Percentiles rank a stretch among this genome's conserved stretches.
These are phyloP conservation scores for Bagarius yarrelli DNA, from an alignment of 2,113 vertebrate genomes.

Conservation along the genomic window DNA sequence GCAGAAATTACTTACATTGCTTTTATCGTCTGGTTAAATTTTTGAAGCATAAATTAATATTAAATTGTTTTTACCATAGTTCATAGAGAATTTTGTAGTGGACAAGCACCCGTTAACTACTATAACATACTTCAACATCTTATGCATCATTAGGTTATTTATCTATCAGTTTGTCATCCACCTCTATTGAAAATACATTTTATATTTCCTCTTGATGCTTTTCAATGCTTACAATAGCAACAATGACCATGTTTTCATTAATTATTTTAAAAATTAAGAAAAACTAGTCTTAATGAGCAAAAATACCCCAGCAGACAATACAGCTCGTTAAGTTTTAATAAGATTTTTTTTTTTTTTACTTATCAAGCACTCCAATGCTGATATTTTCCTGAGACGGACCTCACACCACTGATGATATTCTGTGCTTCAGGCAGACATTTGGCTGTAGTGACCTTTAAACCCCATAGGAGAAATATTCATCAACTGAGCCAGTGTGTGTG, in stretches of 20 bases:
- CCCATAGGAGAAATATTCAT: slow-evolving; percentile 18
- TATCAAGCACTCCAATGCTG: slow-evolving; percentile 8
- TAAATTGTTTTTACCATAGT: neutral
- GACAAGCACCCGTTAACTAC: too few relatives aligned
- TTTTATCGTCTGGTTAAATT: neutral
- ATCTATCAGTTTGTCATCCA: too few relatives aligned
- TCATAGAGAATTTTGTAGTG: neutral
- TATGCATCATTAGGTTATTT: too few relatives aligned
- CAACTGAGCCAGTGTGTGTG: slow-evolving; percentile 6
- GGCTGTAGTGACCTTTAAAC: slow-evolving; percentile 34
- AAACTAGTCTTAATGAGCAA: neutral
- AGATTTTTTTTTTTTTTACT: neutral
- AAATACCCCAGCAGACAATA: neutral
- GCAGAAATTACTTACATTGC: neutral
- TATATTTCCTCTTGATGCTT: too few relatives aligned
- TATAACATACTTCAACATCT: too few relatives aligned
- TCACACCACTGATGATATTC: slow-evolving; percentile 31
- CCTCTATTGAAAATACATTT: too few relatives aligned
- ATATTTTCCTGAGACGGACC: slow-evolving; percentile 11
- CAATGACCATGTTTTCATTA: neutral
- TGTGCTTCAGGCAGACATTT: slow-evolving; percentile 31
- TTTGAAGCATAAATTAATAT: neutral
- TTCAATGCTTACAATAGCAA: neutral
- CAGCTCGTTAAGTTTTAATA: slow-evolving; percentile 14
- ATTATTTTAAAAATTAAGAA: neutral